Percentiles rank a stretch among this genome's conserved stretches.
Conservation (phyloP, 2,113 vertebrate genomes). For the Centrocercus urophasianus region DNA sequence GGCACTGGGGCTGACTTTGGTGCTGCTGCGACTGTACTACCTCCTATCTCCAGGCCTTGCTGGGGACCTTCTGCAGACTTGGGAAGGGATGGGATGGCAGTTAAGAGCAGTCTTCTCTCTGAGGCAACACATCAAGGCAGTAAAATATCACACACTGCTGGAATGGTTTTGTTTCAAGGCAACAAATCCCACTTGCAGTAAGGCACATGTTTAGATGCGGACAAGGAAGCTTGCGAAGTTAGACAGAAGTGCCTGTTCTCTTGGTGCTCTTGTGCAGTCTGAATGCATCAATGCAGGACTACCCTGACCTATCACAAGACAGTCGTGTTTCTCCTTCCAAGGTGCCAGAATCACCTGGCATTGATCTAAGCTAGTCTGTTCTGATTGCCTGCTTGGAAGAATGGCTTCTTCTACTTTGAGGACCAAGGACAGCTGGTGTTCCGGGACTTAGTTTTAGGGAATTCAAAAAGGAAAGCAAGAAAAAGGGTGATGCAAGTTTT, state of each 20-base stretch:
- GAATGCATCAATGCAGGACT: neutral
- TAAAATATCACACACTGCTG: neutral
- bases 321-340: slow-evolving; percentile 21
- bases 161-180: neutral
- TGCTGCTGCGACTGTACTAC: neutral
- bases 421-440: neutral
- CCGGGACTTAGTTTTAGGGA: neutral
- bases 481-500: neutral
- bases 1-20: neutral
- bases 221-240: neutral
- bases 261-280: neutral
- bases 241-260: neutral
- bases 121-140: neutral
- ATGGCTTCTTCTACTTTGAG: neutral
- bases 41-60: neutral
- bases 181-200: neutral
- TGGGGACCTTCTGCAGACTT: neutral
- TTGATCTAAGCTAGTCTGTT: neutral
- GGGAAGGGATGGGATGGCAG: neutral
- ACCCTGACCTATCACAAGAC: neutral
- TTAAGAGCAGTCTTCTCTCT: neutral
- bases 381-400: neutral
- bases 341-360: neutral
- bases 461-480: neutral
- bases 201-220: neutral